These are phyloP conservation scores for Cancer borealis DNA, from an alignment of 2,888 invertebrate species.

Conservation along the genomic window DNA sequence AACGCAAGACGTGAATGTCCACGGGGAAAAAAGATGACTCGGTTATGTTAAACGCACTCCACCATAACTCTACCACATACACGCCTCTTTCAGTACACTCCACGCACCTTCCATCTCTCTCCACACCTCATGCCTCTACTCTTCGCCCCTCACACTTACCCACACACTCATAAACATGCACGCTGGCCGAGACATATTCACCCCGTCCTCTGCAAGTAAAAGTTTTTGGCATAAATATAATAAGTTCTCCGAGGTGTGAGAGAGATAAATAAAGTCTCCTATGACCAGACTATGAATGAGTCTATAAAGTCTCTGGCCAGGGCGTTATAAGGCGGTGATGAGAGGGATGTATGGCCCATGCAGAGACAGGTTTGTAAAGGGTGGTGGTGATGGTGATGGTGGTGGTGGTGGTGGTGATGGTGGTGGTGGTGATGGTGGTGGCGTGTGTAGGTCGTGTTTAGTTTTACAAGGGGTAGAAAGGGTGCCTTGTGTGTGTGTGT, in stretches of 20 bases:
- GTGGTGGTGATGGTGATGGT: neutral
- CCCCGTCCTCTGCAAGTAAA: neutral
- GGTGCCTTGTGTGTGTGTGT: neutral
- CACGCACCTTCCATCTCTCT: constrained; percentile 13
- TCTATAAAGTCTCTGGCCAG: neutral
- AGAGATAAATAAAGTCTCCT: neutral
- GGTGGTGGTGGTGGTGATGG: neutral
- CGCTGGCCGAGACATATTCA: constrained; percentile 5
- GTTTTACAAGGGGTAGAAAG: no score
- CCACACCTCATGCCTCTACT: neutral
- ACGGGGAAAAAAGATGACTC: neutral
- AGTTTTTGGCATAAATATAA: neutral
- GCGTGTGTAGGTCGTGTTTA: neutral
- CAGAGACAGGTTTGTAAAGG: neutral
- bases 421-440: neutral
- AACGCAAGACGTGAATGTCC: neutral
- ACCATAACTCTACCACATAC: neutral
- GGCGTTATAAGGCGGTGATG: neutral
- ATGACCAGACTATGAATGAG: neutral
- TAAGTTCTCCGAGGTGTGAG: neutral
- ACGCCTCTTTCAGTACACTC: neutral
- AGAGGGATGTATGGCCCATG: neutral
- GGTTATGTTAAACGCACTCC: neutral
- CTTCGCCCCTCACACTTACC: neutral
- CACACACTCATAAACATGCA: neutral